phyloP scores from a whole-genome alignment of 2,113 vertebrate species.

The Onychorhynchus coronatus region DNA sequence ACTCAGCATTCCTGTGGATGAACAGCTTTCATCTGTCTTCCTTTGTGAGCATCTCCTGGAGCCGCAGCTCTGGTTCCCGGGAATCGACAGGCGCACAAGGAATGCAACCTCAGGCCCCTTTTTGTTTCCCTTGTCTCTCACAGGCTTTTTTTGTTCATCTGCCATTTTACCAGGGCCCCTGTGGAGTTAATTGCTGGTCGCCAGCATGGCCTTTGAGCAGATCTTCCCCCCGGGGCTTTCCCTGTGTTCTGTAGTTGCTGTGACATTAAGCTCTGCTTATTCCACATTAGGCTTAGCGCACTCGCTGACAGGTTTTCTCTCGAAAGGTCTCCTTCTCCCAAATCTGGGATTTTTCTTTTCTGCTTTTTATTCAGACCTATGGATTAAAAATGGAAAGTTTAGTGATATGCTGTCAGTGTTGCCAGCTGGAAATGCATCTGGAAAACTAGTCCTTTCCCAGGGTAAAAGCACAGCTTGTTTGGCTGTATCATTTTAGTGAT shows the following conservation, averaged over 20 bases:
- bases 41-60: slow-evolving; percentile 22
- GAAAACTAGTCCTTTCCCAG: background rate
- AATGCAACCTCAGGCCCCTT: slow-evolving; percentile 10
- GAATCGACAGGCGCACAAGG: slow-evolving; percentile 23
- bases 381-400: slow-evolving; percentile 55
- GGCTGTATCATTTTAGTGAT: background rate
- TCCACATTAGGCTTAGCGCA: slow-evolving; percentile 48
- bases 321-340: slow-evolving; percentile 22
- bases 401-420: background rate
- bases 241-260: slow-evolving; percentile 47
- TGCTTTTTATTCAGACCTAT: slow-evolving; percentile 50
- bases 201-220: slow-evolving; percentile 53
- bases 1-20: background rate
- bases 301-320: slow-evolving; percentile 51
- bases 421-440: background rate
- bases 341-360: slow-evolving; percentile 55
- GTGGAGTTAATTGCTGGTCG: slow-evolving; percentile 61
- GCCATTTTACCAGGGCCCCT: slow-evolving; percentile 62
- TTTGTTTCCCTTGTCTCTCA: slow-evolving; percentile 55
- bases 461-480: background rate
- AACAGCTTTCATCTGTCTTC: slow-evolving; percentile 26
- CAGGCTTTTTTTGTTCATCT: slow-evolving; percentile 54
- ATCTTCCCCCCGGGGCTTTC: slow-evolving; percentile 47
- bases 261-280: slow-evolving; percentile 68
- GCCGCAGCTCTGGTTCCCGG: background rate